These are phyloP conservation scores for Prunella himalayana DNA, from an alignment of 2,113 vertebrate species.

Conservation along the genomic window DNA sequence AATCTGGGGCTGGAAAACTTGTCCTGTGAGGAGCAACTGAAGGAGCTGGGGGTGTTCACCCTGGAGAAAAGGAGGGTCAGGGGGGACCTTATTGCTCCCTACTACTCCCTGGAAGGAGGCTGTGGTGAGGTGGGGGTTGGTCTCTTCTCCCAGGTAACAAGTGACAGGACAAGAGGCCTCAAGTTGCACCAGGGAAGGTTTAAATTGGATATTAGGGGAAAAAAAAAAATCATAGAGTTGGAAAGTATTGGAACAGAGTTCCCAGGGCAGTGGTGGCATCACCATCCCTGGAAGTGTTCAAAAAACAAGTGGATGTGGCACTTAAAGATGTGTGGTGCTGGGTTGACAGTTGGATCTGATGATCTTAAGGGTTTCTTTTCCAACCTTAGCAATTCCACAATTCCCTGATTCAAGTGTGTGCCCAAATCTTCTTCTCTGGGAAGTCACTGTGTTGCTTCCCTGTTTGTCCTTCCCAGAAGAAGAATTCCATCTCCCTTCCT, in stretches of 20 bases:
- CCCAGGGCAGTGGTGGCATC: not conserved
- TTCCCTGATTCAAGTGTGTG: not conserved
- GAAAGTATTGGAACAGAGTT: not conserved
- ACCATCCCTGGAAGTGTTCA: not conserved
- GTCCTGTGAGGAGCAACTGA: not conserved
- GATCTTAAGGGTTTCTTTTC: not conserved
- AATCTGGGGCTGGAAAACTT: not conserved
- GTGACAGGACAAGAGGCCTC: not conserved
- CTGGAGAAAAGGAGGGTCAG: not conserved
- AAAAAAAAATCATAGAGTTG: not conserved
- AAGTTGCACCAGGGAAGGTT: not conserved
- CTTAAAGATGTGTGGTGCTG: not conserved
- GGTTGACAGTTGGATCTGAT: rapidly evolving
- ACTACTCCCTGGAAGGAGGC: not conserved
- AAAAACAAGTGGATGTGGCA: not conserved
- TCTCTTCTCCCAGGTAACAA: not conserved
- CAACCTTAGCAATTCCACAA: rapidly evolving
- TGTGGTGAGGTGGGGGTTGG: rapidly evolving
- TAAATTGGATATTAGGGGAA: not conserved
- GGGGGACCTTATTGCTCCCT: not conserved
- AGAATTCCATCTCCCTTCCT: not conserved
- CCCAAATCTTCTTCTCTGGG: not conserved
- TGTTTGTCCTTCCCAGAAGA: not conserved
- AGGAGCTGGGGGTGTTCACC: not conserved
- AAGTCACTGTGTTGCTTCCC: not conserved